A percentile compares a stretch with the other conserved stretches of the same genome.
These are phyloP conservation scores for Xiphophorus hellerii DNA, from an alignment of 2,113 vertebrate genomes.

Conservation along the genomic window DNA sequence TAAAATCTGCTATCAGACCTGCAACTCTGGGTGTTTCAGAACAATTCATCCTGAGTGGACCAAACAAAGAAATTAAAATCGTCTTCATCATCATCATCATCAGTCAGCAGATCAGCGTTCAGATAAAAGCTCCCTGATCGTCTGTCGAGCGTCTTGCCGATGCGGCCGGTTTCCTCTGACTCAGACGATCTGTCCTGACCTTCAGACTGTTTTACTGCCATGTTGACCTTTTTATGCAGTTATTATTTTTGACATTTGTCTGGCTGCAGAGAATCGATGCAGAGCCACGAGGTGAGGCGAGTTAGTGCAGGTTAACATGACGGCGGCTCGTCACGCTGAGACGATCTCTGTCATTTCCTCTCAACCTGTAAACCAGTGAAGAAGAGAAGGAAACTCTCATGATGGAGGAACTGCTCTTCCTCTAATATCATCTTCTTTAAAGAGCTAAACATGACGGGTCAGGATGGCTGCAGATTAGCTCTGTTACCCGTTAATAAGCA, in stretches of 20 bases:
- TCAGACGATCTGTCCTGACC: not conserved
- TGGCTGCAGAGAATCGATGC: not conserved
- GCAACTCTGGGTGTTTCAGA: not conserved
- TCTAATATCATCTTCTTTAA: too few species aligned
- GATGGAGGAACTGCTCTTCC: too few species aligned
- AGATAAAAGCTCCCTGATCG: not conserved
- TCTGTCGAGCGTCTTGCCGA: not conserved
- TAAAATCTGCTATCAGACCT: too few species aligned
- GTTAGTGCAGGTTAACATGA: not conserved
- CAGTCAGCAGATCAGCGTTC: not conserved
- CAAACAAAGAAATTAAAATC: not conserved
- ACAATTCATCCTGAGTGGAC: not conserved
- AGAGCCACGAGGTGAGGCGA: not conserved
- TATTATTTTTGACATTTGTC: conserved; percentile 1
- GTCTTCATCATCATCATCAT: not conserved
- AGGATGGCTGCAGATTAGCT: too few species aligned
- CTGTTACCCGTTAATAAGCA: too few species aligned
- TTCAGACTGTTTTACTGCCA: not conserved
- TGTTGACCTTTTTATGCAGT: not conserved
- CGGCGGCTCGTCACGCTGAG: not conserved
- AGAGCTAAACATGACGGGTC: too few species aligned
- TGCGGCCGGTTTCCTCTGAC: not conserved
- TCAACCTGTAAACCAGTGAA: not conserved
- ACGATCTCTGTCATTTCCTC: not conserved
- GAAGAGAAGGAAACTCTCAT: too few species aligned